Base-by-base conservation (phyloP, 2,113 vertebrate genomes). In the Parus major region DNA sequence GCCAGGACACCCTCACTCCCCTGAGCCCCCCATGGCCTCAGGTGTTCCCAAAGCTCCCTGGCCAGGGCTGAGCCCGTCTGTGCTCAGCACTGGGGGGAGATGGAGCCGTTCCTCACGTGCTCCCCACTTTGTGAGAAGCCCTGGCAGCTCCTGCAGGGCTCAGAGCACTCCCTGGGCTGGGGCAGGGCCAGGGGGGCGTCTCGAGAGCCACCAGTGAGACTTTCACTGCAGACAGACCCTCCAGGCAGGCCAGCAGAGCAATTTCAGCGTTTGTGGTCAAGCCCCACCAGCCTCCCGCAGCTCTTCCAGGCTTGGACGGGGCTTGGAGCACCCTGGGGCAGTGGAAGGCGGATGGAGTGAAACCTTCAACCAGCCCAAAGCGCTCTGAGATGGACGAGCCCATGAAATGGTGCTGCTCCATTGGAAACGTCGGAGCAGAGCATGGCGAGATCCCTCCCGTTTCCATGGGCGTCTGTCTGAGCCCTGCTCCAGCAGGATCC, bases 381-480 rank as follows among this genome's bases (percentile, higher is more conserved):
- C 65, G 2, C 2, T 5, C 41, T 2, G 2, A 0, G 73, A 4
- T 0, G 1, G 59, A 0, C 0, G 57, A 8, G 6, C 4, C 16
- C 7, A 5, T 3, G 21, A 4, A 36, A 3, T 5, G 1, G 1
- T 3, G 23, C 13, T 15, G 53, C 55, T 29, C 16, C 1, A 3
- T 4, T 0, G 4, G 28, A 35, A 52, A 6, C 0, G 3, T 4
- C 6, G 4, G 12, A 3, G 9, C 28, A 2, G 3, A 9, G 25
- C 65, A 4, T 3, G 24, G 56, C 7, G 2, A 31, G 16, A 4
- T 25, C 56, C 35, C 28, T 16, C 21, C 16, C 4, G 3, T 11
- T 23, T 0, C 20, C 7, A 0, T 5, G 16, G 3, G 57, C 39
- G 3, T 10, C 7, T 18, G 8, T 2, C 2, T 3, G 15, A 69